A percentile compares a stretch with the other conserved stretches of the same genome.
Conservation (phyloP, 1,140 invertebrate genomes). For the Doryteuthis pealeii region DNA sequence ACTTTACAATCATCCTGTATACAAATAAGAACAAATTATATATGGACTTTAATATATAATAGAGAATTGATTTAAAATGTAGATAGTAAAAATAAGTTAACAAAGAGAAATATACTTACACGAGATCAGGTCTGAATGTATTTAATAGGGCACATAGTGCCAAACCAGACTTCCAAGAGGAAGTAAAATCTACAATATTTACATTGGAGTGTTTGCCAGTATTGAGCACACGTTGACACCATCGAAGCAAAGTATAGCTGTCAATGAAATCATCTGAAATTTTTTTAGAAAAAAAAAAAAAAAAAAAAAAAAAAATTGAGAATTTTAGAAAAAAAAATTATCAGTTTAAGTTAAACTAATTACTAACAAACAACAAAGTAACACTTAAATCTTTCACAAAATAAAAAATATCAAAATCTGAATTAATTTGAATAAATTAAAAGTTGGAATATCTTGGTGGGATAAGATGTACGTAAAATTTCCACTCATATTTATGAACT, state of each 20-base stretch:
- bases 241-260: slow-evolving; percentile 71
- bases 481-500: too few relatives aligned
- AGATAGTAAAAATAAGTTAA: neutral
- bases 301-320: neutral
- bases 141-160: slow-evolving; percentile 81
- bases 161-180: slow-evolving; percentile 75
- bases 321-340: too few relatives aligned
- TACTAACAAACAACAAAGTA: neutral
- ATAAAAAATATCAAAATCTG: too few relatives aligned
- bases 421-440: too few relatives aligned
- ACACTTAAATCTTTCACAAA: neutral
- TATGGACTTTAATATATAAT: too few relatives aligned
- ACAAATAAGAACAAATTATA: too few relatives aligned
- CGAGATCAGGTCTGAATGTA: slow-evolving; percentile 84
- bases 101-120: slow-evolving; percentile 57
- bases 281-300: slow-evolving; percentile 14
- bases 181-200: slow-evolving; percentile 70
- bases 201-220: slow-evolving; percentile 65
- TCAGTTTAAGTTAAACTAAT: too few relatives aligned
- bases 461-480: too few relatives aligned
- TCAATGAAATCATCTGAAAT: slow-evolving; percentile 43
- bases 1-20: too few relatives aligned
- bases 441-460: too few relatives aligned
- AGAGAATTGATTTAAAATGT: too few relatives aligned
- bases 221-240: slow-evolving; percentile 75